Conservation (phyloP, 2,888 invertebrate genomes). For the Oasisia sp. region DNA sequence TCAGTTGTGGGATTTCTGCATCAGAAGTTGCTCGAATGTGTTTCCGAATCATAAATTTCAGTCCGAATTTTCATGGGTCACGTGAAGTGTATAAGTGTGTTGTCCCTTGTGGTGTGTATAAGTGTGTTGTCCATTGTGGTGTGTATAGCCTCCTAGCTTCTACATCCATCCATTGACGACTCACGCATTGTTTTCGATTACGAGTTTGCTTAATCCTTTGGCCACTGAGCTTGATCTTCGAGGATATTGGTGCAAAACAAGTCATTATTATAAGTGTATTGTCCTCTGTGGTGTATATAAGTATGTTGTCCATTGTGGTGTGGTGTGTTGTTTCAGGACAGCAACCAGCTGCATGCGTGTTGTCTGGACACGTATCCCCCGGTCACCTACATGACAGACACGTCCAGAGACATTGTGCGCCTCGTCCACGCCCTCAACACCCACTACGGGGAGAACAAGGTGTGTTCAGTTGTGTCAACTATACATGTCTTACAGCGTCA, state of each 20-base stretch:
- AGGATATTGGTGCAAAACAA: no score
- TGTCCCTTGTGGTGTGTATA: constrained; percentile 24
- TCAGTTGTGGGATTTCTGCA: no score
- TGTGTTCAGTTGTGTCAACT: constrained; percentile 52
- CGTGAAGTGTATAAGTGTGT: no score
- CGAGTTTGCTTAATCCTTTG: no score
- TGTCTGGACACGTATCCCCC: constrained; percentile 95
- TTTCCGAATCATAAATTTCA: no score
- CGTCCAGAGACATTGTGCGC: constrained; percentile 82
- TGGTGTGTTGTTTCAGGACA: constrained; percentile 73
- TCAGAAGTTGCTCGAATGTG: no score
- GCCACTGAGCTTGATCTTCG: no score
- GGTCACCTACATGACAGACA: constrained; percentile 89
- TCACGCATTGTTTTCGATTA: no score
- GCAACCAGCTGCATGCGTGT: constrained; percentile 95
- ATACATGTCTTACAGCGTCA: neutral
- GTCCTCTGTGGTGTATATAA: neutral
- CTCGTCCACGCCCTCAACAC: constrained; percentile 87
- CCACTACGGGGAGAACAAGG: constrained; percentile 73
- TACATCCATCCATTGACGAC: no score
- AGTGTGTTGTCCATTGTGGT: no score
- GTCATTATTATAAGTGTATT: neutral
- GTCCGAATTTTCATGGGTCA: no score
- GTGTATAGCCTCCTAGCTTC: no score
- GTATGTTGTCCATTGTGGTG: neutral